phyloP scores from a whole-genome alignment of 2,113 vertebrate species.

The Nibea coibor region DNA sequence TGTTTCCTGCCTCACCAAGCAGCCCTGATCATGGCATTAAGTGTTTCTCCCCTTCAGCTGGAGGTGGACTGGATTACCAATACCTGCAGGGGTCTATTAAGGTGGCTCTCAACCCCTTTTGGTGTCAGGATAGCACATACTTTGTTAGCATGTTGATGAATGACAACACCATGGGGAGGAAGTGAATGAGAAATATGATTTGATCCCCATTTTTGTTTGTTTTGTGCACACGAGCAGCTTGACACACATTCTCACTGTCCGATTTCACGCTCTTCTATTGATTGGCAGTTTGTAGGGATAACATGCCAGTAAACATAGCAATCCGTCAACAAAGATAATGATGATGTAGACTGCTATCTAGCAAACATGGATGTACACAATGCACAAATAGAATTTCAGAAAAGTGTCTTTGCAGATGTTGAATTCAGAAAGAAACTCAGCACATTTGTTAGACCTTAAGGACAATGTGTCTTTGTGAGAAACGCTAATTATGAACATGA shows the following conservation, averaged over 20 bases:
- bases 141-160: not conserved
- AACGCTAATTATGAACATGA: not conserved
- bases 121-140: not conserved
- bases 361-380: not conserved
- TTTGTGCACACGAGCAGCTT: not conserved
- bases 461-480: not conserved
- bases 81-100: constrained; percentile 42
- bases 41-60: constrained; percentile 46
- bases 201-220: not conserved
- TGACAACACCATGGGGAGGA: not conserved
- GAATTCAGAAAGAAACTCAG: not conserved
- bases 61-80: constrained; percentile 46
- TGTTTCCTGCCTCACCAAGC: constrained; percentile 53
- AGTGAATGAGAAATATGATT: no score
- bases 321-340: not conserved
- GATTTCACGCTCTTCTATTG: not conserved
- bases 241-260: not conserved
- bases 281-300: not conserved
- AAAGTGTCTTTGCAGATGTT: not conserved
- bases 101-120: constrained; percentile 9
- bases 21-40: constrained; percentile 34
- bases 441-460: not conserved
- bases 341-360: not conserved
- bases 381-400: not conserved
- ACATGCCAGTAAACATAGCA: not conserved